These are phyloP conservation scores for Catostomus latipinnis DNA, from an alignment of 2,797 vertebrate species.

Conservation along the genomic window DNA sequence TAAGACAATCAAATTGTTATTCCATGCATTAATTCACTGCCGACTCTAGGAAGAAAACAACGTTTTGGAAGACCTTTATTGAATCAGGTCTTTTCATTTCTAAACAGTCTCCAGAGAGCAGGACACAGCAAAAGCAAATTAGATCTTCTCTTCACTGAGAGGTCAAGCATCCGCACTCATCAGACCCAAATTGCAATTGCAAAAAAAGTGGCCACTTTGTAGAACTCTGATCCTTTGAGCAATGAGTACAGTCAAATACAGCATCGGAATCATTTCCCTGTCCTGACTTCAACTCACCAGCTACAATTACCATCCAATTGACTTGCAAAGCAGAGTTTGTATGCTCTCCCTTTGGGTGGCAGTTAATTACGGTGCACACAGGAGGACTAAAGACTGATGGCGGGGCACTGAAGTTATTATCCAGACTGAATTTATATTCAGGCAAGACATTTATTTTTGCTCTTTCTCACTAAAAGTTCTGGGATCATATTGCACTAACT, in stretches of 20 bases:
- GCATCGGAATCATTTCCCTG: slow-evolving; percentile 67
- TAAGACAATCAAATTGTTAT: slow-evolving; percentile 48
- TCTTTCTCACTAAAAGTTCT: neutral
- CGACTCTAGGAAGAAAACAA: slow-evolving; percentile 10
- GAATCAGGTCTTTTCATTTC: slow-evolving; percentile 57
- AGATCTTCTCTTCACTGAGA: slow-evolving; percentile 68
- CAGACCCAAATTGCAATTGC: slow-evolving; percentile 58
- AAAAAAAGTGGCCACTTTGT: neutral
- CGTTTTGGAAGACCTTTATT: slow-evolving; percentile 56
- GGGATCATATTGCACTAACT: neutral
- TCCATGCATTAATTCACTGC: slow-evolving; percentile 57
- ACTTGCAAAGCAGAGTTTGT: slow-evolving; percentile 71
- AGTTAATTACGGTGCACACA: slow-evolving; percentile 52
- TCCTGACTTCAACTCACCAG: slow-evolving; percentile 67
- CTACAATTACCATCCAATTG: slow-evolving; percentile 72
- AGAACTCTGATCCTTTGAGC: slow-evolving; percentile 60
- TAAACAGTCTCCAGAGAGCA: slow-evolving; percentile 56
- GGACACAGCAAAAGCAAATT: slow-evolving; percentile 64
- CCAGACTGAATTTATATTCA: slow-evolving; percentile 22
- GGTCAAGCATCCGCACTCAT: slow-evolving; percentile 65
- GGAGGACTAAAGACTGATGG: slow-evolving; percentile 53
- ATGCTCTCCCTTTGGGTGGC: slow-evolving; percentile 46
- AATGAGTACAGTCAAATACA: slow-evolving; percentile 70
- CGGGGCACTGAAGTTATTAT: slow-evolving; percentile 34
- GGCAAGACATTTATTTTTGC: neutral